Conservation (phyloP, 2,888 invertebrate species). For the Trypoxylon attenuatum region DNA sequence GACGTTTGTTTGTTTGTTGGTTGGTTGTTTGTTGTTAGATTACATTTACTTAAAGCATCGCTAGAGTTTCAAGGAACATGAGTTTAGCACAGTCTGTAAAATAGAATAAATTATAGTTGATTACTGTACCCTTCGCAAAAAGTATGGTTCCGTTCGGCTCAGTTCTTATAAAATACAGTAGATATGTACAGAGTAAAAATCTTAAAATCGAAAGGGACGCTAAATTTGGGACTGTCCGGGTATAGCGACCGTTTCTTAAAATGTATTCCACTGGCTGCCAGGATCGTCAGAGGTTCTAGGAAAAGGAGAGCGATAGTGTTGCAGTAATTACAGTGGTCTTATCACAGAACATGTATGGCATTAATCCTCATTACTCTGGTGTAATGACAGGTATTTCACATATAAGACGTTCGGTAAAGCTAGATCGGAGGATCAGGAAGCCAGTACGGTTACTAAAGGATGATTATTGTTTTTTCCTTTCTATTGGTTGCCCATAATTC, state of each 20-base stretch:
- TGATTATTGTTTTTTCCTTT: constrained; percentile 63
- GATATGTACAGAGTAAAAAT: constrained; percentile 66
- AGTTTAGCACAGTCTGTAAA: constrained; percentile 59
- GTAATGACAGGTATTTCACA: constrained; percentile 67
- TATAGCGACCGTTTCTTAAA: constrained; percentile 57
- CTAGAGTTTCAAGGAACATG: constrained; percentile 57
- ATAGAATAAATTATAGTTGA: constrained; percentile 53
- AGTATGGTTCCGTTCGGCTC: constrained; percentile 51
- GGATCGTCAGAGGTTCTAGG: constrained; percentile 60
- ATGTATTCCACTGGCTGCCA: constrained; percentile 69
- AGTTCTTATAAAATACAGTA: constrained; percentile 63
- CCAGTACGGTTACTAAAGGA: constrained; percentile 71
- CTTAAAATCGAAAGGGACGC: constrained; percentile 53
- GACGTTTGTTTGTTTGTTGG: too few species aligned
- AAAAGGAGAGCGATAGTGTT: constrained; percentile 66
- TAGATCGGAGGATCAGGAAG: constrained; percentile 73
- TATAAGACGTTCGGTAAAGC: constrained; percentile 70
- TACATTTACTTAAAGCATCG: constrained; percentile 51
- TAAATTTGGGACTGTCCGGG: constrained; percentile 62
- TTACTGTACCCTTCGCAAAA: constrained; percentile 53
- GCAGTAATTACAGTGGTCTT: constrained; percentile 75
- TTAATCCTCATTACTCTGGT: constrained; percentile 72
- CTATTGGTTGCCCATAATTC: constrained; percentile 73
- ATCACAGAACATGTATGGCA: constrained; percentile 76
- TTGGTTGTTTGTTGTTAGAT: constrained; percentile 43